Evolutionary conservation across 2,888 invertebrate genomes (phyloP), one percentile per base, ranked within the genome.

Genomic region (Drosophila merina): DNA sequence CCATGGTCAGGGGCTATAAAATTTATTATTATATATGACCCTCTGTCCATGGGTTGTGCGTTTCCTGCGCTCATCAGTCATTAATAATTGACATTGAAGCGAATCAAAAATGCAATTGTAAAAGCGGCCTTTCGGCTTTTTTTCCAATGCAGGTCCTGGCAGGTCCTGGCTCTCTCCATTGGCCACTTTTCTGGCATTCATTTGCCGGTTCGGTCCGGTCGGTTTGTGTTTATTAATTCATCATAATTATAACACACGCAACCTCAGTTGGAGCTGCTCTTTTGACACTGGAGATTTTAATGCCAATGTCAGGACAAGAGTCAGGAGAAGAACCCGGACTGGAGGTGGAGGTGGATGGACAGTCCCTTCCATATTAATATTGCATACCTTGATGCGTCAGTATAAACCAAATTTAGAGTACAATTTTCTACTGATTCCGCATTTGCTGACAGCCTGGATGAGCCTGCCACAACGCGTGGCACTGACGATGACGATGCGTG

Each of bases 361-460:
- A 31, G 36, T n/a, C 36, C n/a, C 31, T 48, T n/a, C 52, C 63
- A 73, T 20, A 20, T 77, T 68, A 79, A 74, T 77, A 74, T 79
- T 77, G 77, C 70, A 77, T 73, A 64, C 58, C 68, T 63, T 64
- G 57, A 57, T 62, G 68, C 60, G 57, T 28, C 51, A 20, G 25
- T 38, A 47, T 68, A 56, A 75, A 57, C 55, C 63, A 20, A 78
- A 66, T 60, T 64, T 58, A 56, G 50, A 60, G 36, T 55, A 51
- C 48, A 42, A 54, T 72, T 62, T 75, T 66, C 42, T 44, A 50
- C 14, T 36, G 47, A 38, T 62, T 75, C 49, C 48, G 14, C 20
- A 66, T 66, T 55, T 52, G 30, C 44, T 31, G 68, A 44, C 66
- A 44, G 40, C 36, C 30, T 8, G 20, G 40, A 44, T 40, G n/a